Evolutionary conservation across 2,888 invertebrate species (phyloP).

Genomic region (Cloeon dipterum): DNA sequence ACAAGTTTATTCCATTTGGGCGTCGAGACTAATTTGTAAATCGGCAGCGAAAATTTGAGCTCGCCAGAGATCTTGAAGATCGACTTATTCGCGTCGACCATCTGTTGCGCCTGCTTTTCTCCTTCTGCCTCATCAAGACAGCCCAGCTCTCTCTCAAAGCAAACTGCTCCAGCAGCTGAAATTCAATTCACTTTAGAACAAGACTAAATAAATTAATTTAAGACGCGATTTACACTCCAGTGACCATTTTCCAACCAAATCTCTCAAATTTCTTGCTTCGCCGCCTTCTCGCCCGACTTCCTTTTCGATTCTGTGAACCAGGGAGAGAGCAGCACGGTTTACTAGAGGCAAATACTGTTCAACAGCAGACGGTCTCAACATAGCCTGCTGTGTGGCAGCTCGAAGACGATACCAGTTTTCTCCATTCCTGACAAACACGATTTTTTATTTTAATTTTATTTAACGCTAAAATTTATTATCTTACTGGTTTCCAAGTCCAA

Average conservation of each 20-base stretch:
- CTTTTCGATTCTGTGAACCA: constrained; percentile 16
- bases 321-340: constrained; percentile 18
- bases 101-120: constrained; percentile 16
- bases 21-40: constrained; percentile 21
- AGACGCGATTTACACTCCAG: constrained; percentile 21
- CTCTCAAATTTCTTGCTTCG: constrained; percentile 15
- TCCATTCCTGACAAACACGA: constrained; percentile 20
- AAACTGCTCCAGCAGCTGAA: constrained; percentile 21
- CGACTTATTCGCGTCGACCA: constrained; percentile 17
- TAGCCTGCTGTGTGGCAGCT: constrained; percentile 24
- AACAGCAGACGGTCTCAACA: constrained; percentile 26
- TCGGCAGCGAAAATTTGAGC: constrained; percentile 21
- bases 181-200: neutral
- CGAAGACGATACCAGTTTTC: constrained; percentile 28
- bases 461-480: no score
- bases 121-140: constrained; percentile 15
- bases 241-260: constrained; percentile 20
- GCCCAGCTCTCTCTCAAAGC: constrained; percentile 23
- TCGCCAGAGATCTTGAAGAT: constrained; percentile 14
- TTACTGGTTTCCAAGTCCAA: constrained; percentile 27
- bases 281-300: constrained; percentile 11
- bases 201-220: no score
- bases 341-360: constrained; percentile 20
- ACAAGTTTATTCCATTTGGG: constrained; percentile 22
- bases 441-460: no score